Base-by-base conservation (phyloP, 1,140 invertebrate species). In the Aphelenchoides avenae region DNA sequence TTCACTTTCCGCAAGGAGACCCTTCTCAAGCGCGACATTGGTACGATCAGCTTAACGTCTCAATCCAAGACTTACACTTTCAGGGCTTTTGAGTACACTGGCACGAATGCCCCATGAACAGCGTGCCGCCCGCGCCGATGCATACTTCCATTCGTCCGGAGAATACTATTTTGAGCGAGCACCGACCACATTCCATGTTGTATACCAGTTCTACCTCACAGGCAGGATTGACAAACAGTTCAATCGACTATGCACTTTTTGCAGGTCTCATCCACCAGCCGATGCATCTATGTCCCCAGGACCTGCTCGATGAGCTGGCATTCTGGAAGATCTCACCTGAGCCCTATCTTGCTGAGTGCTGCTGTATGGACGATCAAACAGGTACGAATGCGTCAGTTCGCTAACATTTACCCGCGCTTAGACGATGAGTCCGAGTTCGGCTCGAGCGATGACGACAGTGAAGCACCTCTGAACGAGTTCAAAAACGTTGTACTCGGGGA, bases 211-310 rank as follows among this genome's bases (percentile, higher is more conserved):
- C 34, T 70, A 70, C 42, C 31, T 65, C 15, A 52, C 34, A 15
- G 68, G 67, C 44, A 44, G 20, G n/a, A n/a, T n/a, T n/a, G n/a
- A n/a, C n/a, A n/a, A n/a, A n/a, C n/a, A n/a, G n/a, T n/a, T n/a
- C n/a, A n/a, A n/a, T n/a, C n/a, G n/a, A n/a, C n/a, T n/a, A n/a
- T n/a, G n/a, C n/a, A n/a, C n/a, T n/a, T n/a, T n/a, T n/a, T n/a
- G n/a, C n/a, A n/a, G n/a, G n/a, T n/a, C n/a, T n/a, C n/a, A 70
- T 70, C 31, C 69, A 70, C 51, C 68, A 70, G 47, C 52, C 69
- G 2, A 18, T 49, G 13, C 61, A 70, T 29, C 29, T 71, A 13
- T 70, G 67, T 36, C 67, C 67, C 2, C 50, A 57, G 18, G 68
- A 71, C 34, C 49, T 70, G 11, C 29, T 70, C 26, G 67, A 70